Percentiles rank a stretch among this genome's conserved stretches.
Conservation (phyloP, 2,888 invertebrate genomes). For the Caenorhabditis sinica region DNA sequence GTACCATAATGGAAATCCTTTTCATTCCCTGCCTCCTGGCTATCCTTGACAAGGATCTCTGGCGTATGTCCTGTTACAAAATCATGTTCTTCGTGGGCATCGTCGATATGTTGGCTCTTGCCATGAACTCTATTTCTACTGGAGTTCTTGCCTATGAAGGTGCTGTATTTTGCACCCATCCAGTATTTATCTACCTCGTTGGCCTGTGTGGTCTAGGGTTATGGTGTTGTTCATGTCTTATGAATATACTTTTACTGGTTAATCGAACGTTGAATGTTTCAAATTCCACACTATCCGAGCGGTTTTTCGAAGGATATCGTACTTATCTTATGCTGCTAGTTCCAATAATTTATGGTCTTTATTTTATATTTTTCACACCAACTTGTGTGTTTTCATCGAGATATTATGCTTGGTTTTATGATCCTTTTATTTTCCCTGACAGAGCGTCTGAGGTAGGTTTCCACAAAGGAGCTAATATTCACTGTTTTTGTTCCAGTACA, state of each 20-base stretch:
- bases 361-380: conserved; percentile 64
- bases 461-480: not conserved
- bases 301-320: conserved; percentile 52
- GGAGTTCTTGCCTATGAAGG: conserved; percentile 38
- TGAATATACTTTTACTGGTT: conserved; percentile 59
- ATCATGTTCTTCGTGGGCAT: conserved; percentile 70
- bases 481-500: conserved; percentile 41
- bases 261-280: conserved; percentile 57
- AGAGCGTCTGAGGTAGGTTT: conserved; percentile 18
- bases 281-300: conserved; percentile 41
- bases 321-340: conserved; percentile 49
- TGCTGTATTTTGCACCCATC: conserved; percentile 51
- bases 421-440: conserved; percentile 60
- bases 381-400: conserved; percentile 56
- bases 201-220: conserved; percentile 50
- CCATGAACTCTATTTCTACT: conserved; percentile 58
- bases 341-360: conserved; percentile 64
- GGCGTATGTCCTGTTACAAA: conserved; percentile 62
- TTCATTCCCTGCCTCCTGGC: conserved; percentile 59
- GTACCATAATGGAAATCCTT: conserved; percentile 39
- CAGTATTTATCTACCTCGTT: conserved; percentile 29
- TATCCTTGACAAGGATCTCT: conserved; percentile 56
- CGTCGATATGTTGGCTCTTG: conserved; percentile 56
- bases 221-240: conserved; percentile 66
- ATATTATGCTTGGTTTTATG: conserved; percentile 65